Evolutionary conservation across 1,140 invertebrate genomes (phyloP).

Genomic region (Bombus confusus): DNA sequence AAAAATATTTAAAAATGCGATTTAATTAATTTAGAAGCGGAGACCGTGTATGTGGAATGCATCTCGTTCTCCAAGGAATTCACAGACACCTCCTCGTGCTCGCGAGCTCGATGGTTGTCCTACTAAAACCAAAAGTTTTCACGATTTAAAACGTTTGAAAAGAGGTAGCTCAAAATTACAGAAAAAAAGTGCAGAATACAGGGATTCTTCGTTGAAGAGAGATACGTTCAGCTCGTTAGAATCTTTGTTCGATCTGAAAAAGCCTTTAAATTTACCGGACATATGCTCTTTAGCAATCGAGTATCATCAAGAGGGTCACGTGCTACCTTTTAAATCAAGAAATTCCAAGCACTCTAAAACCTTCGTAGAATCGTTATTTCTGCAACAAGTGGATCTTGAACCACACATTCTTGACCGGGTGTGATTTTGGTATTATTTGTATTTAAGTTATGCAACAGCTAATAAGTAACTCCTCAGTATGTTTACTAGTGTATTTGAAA

Average conservation of each 20-base stretch:
- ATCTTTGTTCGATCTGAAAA: slow-evolving; percentile 72
- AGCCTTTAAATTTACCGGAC: slow-evolving; percentile 61
- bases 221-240: slow-evolving; percentile 67
- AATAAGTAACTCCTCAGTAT: neutral
- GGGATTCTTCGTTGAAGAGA: slow-evolving; percentile 42
- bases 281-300: slow-evolving; percentile 41
- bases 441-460: slow-evolving; percentile 14
- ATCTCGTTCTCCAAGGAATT: slow-evolving; percentile 51
- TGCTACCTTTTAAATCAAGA: slow-evolving; percentile 26
- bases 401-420: slow-evolving; percentile 14
- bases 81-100: slow-evolving; percentile 19
- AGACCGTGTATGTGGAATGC: slow-evolving; percentile 60
- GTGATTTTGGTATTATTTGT: slow-evolving; percentile 38
- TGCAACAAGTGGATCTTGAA: slow-evolving; percentile 25
- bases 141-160: slow-evolving; percentile 58
- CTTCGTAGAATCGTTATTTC: slow-evolving; percentile 28
- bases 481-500: neutral
- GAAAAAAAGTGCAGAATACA: slow-evolving; percentile 32
- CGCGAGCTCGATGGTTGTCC: slow-evolving; percentile 40
- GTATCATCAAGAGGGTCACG: slow-evolving; percentile 21
- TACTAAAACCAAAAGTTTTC: slow-evolving; percentile 54
- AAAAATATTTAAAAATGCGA: neutral
- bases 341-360: neutral
- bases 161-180: slow-evolving; percentile 46
- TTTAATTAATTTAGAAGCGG: slow-evolving; percentile 63